These are phyloP conservation scores for Cavia porcellus DNA, from an alignment of 2,113 vertebrate genomes.

Conservation along the genomic window DNA sequence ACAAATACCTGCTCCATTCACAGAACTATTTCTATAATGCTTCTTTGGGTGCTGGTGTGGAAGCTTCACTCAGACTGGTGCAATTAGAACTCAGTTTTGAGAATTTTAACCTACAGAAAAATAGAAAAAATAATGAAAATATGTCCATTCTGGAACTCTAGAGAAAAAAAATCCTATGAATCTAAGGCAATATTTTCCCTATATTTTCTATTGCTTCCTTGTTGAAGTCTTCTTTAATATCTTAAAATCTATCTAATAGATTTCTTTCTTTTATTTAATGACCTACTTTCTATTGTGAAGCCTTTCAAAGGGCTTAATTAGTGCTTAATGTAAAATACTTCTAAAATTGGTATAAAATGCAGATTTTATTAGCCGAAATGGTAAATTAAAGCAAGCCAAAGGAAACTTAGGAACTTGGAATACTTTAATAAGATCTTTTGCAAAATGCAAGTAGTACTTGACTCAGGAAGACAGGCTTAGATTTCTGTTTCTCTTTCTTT, in stretches of 20 bases:
- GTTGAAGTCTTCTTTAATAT: neutral
- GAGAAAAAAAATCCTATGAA: neutral
- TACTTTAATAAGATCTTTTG: conserved; percentile 31
- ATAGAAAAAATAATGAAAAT: neutral
- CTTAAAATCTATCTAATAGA: neutral
- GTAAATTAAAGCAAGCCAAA: conserved; percentile 36
- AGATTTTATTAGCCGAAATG: conserved; percentile 1
- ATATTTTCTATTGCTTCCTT: neutral
- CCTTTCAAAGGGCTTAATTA: neutral
- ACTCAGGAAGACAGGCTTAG: conserved; percentile 54
- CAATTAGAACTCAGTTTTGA: neutral
- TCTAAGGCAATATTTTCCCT: neutral
- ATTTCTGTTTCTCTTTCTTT: conserved; percentile 65
- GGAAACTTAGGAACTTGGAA: neutral
- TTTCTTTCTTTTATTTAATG: neutral
- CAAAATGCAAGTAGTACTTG: conserved; percentile 49
- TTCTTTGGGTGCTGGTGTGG: neutral
- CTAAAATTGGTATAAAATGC: neutral
- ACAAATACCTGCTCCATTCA: neutral
- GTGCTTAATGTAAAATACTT: neutral
- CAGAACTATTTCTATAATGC: neutral
- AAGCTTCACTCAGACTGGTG: neutral
- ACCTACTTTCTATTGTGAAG: neutral
- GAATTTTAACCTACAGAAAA: neutral
- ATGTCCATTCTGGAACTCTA: neutral